Evolutionary conservation across 30 jellyfish, hydroid and myxozoan genomes (phyloP).

Genomic region (Cassiopea andromeda): DNA sequence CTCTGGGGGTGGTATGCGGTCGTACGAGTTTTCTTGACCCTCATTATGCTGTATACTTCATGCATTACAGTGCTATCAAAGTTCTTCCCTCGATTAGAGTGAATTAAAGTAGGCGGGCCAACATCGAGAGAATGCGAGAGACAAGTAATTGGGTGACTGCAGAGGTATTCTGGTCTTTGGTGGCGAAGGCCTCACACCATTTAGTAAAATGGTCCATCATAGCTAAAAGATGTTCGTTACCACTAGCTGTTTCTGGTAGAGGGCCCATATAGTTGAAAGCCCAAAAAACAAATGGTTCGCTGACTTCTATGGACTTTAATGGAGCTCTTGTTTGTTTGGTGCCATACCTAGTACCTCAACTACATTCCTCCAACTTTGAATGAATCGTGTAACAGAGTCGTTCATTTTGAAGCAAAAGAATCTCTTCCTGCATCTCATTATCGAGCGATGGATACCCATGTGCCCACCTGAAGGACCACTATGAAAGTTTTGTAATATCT

Average conservation of each 20-base stretch:
- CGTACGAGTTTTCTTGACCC: conserved; percentile 6
- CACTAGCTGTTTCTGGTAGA: too few species aligned
- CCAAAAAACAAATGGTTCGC: too few species aligned
- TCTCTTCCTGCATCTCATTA: background rate
- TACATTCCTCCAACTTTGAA: background rate
- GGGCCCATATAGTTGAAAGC: too few species aligned
- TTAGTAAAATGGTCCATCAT: conserved; percentile 16
- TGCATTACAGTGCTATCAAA: conserved; percentile 33
- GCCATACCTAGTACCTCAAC: too few species aligned
- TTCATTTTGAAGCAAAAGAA: too few species aligned
- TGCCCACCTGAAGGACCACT: conserved; percentile 42
- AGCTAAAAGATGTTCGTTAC: too few species aligned
- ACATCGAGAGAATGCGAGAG: conserved; percentile 7
- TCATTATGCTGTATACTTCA: conserved; percentile 16
- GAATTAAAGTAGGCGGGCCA: conserved; percentile 42
- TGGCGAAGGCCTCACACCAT: conserved; percentile 25
- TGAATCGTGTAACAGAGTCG: background rate
- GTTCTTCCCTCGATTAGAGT: conserved; percentile 51
- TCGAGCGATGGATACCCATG: conserved; percentile 6
- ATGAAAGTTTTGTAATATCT: conserved; percentile 34
- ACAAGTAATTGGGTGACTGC: conserved; percentile 52
- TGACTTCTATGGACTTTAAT: too few species aligned
- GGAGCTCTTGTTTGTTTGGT: too few species aligned
- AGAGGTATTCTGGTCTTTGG: conserved; percentile 18
- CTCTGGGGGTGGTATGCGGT: conserved; percentile 37